Conservation (phyloP, 2,888 invertebrate species). For the Thysanoteuthis rhombus region DNA sequence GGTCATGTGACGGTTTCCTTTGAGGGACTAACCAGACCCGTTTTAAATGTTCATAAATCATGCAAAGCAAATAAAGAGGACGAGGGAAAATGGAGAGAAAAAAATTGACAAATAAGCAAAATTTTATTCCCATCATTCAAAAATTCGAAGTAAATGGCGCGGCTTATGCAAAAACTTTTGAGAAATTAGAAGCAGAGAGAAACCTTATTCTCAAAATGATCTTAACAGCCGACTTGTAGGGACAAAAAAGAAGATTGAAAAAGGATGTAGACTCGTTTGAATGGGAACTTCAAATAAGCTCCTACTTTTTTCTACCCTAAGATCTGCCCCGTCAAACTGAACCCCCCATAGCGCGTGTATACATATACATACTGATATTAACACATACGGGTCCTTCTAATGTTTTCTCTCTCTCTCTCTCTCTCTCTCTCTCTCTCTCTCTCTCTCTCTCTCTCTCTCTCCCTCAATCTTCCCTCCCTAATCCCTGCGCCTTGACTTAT, state of each 20-base stretch:
- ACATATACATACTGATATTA: neutral
- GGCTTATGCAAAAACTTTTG: neutral
- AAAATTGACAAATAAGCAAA: neutral
- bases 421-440: too few species aligned
- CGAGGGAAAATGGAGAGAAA: neutral
- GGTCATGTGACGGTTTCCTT: too few species aligned
- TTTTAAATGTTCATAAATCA: too few species aligned
- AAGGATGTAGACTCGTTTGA: neutral
- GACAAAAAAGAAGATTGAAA: neutral
- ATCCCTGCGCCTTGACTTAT: neutral
- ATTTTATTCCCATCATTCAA: neutral
- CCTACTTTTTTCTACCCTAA: neutral
- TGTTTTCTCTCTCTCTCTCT: too few species aligned
- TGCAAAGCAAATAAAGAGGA: neutral
- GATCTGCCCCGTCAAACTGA: neutral
- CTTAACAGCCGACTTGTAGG: neutral
- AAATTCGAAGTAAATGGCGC: neutral
- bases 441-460: too few species aligned
- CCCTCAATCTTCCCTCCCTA: neutral
- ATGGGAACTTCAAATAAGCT: neutral
- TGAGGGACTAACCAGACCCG: too few species aligned
- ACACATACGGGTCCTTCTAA: too few species aligned
- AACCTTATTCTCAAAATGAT: neutral
- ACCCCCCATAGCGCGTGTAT: neutral
- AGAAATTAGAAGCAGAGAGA: neutral